Evolutionary conservation across 2,797 vertebrate genomes (phyloP).

Genomic region (Fringilla coelebs): DNA sequence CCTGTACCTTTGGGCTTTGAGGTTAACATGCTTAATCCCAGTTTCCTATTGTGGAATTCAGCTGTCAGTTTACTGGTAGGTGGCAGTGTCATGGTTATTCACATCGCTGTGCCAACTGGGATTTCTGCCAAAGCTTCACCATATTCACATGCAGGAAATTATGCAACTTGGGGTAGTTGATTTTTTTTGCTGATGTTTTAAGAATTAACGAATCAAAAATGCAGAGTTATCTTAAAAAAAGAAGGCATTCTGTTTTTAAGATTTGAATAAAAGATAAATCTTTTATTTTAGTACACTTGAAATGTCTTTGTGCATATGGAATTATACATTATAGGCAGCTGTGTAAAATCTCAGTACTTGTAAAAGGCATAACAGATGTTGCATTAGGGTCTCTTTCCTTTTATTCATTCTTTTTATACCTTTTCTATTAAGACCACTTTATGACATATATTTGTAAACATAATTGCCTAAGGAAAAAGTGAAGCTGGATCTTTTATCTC

Average conservation of each 20-base stretch:
- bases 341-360: not conserved
- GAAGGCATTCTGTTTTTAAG: not conserved
- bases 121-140: slow-evolving; percentile 38
- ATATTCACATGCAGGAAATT: not conserved
- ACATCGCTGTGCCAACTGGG: slow-evolving; percentile 3
- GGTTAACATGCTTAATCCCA: slow-evolving; percentile 28
- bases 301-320: not conserved
- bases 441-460: slow-evolving; percentile 22
- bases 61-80: slow-evolving; percentile 17
- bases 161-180: not conserved
- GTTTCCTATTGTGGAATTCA: slow-evolving; percentile 35
- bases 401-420: not conserved
- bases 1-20: not conserved
- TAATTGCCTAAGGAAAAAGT: not conserved
- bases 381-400: not conserved
- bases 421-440: slow-evolving; percentile 17
- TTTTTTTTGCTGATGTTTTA: slow-evolving; percentile 1
- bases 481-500: not conserved
- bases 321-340: not conserved
- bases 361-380: not conserved
- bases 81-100: slow-evolving; percentile 33
- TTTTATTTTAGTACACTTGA: not conserved
- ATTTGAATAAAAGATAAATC: not conserved
- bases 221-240: not conserved
- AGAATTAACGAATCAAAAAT: slow-evolving; percentile 1